These are phyloP conservation scores for Mycetomoellerius zeteki DNA, from an alignment of 1,140 invertebrate species.

Conservation along the genomic window DNA sequence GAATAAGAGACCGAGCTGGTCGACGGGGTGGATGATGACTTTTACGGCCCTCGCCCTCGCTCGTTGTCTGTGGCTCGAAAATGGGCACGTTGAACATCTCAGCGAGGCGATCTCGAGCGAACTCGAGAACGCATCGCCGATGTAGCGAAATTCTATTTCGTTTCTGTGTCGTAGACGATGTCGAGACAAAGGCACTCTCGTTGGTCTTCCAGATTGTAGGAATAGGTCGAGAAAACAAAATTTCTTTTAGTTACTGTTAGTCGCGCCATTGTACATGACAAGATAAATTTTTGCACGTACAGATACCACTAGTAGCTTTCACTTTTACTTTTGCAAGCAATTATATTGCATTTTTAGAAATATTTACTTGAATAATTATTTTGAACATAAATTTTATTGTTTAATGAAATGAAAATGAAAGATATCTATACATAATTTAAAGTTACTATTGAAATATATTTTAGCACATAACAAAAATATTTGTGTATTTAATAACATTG, in stretches of 20 bases:
- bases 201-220: not conserved
- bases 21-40: slow-evolving; percentile 65
- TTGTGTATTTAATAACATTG: not conserved
- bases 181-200: slow-evolving; percentile 28
- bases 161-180: slow-evolving; percentile 40
- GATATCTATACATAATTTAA: not conserved
- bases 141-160: slow-evolving; percentile 52
- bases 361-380: not conserved
- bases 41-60: slow-evolving; percentile 69
- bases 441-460: not conserved
- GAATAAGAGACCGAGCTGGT: slow-evolving; percentile 41
- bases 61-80: slow-evolving; percentile 55
- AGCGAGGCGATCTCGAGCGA: slow-evolving; percentile 60
- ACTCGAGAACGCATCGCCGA: slow-evolving; percentile 65
- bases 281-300: slow-evolving; percentile 19
- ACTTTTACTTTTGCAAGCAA: not conserved
- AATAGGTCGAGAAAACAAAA: slow-evolving; percentile 29
- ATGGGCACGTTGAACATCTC: slow-evolving; percentile 58
- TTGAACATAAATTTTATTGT: slow-evolving; percentile 17
- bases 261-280: not conserved
- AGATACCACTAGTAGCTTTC: not conserved
- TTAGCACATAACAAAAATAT: not conserved
- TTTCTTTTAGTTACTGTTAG: slow-evolving; percentile 10
- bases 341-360: not conserved
- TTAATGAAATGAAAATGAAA: slow-evolving; percentile 1